Evolutionary conservation across 2,113 vertebrate species (phyloP), one percentile per base, ranked within the genome.

Genomic region (Theristicus caerulescens): DNA sequence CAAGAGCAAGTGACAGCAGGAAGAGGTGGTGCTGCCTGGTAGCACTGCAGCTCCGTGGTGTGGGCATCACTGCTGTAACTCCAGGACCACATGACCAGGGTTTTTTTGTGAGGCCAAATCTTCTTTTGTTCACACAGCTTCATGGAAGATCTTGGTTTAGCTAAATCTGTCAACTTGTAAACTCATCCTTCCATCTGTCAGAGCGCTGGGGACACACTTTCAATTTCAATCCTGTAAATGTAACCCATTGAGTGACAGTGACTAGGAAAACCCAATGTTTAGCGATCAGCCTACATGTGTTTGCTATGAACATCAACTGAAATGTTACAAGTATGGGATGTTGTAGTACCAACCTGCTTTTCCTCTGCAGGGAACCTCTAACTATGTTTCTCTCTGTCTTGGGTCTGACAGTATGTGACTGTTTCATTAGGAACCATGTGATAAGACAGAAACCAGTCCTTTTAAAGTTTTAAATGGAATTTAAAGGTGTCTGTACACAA

Each of bases 41-140:
- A 38, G 34, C 3, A 7, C 8, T 46, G 65, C 55, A 71, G 8
- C 17, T 64, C 8, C 26, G 71, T 1, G 0, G 2, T n/a, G 32
- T 26, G 16, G 25, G 9, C 38, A 55, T 55, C 51, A 51, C 34
- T 0, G 1, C 46, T 74, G 8, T 12, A 59, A 36, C 9, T 88
- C 32, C 32, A 74, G 51, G 26, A 51, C 34, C 29, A 24, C 10
- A 19, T 4, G 22, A 7, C 7, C 16, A 40, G 6, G 7, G 22
- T 40, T 22, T 73, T 42, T 90, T 55, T 46, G 8, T 73, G 19
- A 88, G 27, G 55, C 7, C 26, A 38, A 74, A 47, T 59, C 5
- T 77, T 86, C 5, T 77, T 86, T 42, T 83, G 18, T 65, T 61
- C 22, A 55, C 7, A 27, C 5, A 11, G 13, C 14, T 44, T 81